phyloP scores from a whole-genome alignment of 2,888 invertebrate species.

The Caenorhabditis doughertyi region DNA sequence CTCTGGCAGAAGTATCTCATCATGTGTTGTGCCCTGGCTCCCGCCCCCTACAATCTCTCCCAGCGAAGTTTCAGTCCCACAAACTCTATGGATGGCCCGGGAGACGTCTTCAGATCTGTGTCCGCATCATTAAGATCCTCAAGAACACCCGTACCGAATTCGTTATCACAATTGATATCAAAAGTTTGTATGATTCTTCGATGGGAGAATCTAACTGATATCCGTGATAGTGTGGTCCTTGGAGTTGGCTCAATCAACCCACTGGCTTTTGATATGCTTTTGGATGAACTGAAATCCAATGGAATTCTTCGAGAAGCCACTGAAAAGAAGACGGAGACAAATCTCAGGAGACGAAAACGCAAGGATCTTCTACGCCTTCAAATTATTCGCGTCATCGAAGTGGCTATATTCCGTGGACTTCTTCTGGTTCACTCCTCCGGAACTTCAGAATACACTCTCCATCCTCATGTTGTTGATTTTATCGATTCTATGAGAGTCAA shows the following conservation, averaged over 20 bases:
- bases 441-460: conserved; percentile 85
- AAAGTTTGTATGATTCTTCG: conserved; percentile 88
- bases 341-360: conserved; percentile 92
- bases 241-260: conserved; percentile 95
- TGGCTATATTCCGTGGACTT: conserved; percentile 76
- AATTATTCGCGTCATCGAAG: conserved; percentile 92
- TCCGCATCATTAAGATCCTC: conserved; percentile 68
- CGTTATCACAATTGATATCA: conserved; percentile 63
- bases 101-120: conserved; percentile 70
- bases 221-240: conserved; percentile 94
- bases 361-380: conserved; percentile 94
- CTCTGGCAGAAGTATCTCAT: conserved; percentile 90
- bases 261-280: conserved; percentile 95
- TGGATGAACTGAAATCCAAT: conserved; percentile 92
- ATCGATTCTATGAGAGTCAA: conserved; percentile 94
- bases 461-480: conserved; percentile 93
- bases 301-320: conserved; percentile 91
- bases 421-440: conserved; percentile 88
- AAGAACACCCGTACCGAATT: conserved; percentile 58
- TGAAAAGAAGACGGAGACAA: conserved; percentile 88
- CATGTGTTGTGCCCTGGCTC: conserved; percentile 96
- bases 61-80: conserved; percentile 91
- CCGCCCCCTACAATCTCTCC: conserved; percentile 85
- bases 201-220: conserved; percentile 92
- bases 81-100: conserved; percentile 69